Conservation (phyloP, 1,140 invertebrate species). For the Tenebrio molitor region DNA sequence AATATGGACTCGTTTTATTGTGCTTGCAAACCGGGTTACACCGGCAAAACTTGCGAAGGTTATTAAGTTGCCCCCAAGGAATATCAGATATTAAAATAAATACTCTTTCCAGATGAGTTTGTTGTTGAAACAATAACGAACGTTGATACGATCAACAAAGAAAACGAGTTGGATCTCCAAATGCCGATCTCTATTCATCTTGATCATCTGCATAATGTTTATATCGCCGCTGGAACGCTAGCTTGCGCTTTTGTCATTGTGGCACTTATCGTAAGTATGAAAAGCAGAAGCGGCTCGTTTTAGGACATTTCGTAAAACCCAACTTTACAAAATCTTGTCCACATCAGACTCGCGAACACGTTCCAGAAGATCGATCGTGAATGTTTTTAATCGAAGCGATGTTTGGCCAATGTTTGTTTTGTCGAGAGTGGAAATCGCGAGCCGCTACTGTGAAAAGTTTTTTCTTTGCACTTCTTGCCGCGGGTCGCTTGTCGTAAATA, state of each 20-base stretch:
- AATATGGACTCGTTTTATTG: constrained; percentile 82
- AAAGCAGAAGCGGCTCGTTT: constrained; percentile 44
- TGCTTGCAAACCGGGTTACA: constrained; percentile 79
- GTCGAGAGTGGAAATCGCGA: too few species aligned
- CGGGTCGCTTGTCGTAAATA: constrained; percentile 24
- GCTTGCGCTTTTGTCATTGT: constrained; percentile 78
- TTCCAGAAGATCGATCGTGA: too few species aligned
- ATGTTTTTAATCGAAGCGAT: too few species aligned
- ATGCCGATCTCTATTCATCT: constrained; percentile 75
- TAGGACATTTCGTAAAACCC: background rate
- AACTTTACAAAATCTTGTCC: background rate
- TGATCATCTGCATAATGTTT: constrained; percentile 80
- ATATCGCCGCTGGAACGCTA: constrained; percentile 80
- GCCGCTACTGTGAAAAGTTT: constrained; percentile 1
- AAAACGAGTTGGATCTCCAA: constrained; percentile 61
- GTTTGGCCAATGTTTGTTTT: too few species aligned
- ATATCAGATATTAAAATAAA: constrained; percentile 39
- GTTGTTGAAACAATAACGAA: constrained; percentile 73
- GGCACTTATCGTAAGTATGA: constrained; percentile 75
- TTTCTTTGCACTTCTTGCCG: constrained; percentile 22
- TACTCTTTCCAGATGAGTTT: constrained; percentile 71
- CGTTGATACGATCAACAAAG: constrained; percentile 69
- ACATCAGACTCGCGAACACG: too few species aligned
- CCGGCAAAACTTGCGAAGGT: constrained; percentile 84
- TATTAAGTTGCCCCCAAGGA: constrained; percentile 53